Evolutionary conservation across 1,140 invertebrate genomes (phyloP).

Genomic region (Mya arenaria): DNA sequence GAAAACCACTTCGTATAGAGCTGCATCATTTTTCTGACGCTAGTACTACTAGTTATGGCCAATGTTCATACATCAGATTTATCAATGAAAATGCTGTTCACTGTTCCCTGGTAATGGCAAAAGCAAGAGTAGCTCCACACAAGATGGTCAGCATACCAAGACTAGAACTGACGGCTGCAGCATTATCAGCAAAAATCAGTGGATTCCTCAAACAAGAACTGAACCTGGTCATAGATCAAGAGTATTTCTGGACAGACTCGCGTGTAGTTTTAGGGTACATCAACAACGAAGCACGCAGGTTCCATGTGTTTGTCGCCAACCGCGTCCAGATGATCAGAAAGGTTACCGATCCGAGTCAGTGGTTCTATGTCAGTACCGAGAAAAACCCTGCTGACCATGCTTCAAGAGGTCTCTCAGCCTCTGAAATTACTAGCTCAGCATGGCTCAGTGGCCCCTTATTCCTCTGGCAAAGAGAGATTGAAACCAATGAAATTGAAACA

Average conservation of each 20-base stretch:
- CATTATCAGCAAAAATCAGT: conserved; percentile 33
- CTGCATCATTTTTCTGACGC: conserved; percentile 68
- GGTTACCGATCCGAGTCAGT: conserved; percentile 8
- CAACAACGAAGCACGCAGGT: conserved; percentile 36
- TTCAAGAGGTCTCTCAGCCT: conserved; percentile 47
- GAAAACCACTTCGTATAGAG: conserved; percentile 43
- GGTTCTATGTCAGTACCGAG: conserved; percentile 44
- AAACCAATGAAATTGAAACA: neutral
- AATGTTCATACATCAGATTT: conserved; percentile 62
- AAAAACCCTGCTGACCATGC: conserved; percentile 60
- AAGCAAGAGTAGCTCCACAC: conserved; percentile 61
- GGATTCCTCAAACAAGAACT: conserved; percentile 22
- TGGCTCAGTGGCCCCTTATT: conserved; percentile 65
- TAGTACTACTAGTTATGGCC: conserved; percentile 60
- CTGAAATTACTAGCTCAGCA: conserved; percentile 25
- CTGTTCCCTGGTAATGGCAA: conserved; percentile 55
- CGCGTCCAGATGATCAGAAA: conserved; percentile 25
- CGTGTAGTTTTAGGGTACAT: conserved; percentile 52
- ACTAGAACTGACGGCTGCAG: conserved; percentile 55
- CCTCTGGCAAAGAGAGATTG: conserved; percentile 33
- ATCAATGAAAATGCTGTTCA: conserved; percentile 33
- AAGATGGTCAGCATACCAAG: conserved; percentile 47
- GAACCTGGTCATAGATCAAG: neutral
- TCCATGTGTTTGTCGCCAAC: conserved; percentile 55
- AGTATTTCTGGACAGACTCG: conserved; percentile 51